Evolutionary conservation across 2,888 invertebrate species (phyloP).

Genomic region (Drosophila putrida): DNA sequence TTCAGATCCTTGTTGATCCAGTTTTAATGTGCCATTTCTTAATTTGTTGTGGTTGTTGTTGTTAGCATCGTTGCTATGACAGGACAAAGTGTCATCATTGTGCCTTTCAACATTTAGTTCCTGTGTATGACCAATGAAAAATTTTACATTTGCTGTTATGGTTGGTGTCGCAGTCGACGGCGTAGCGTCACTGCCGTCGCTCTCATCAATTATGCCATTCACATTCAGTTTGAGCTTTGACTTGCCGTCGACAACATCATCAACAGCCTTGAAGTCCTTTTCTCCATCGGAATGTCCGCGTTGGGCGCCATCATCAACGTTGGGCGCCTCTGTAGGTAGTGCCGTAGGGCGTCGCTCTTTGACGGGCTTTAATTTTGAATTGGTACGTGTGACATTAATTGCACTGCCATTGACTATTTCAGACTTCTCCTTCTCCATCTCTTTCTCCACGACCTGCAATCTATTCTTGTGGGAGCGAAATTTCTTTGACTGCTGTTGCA

Average conservation of each 20-base stretch:
- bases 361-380: conserved; percentile 79
- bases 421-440: conserved; percentile 18
- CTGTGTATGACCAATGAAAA: conserved; percentile 82
- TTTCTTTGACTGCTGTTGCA: conserved; percentile 43
- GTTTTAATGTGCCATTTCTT: conserved; percentile 64
- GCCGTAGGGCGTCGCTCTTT: conserved; percentile 82
- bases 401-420: conserved; percentile 55
- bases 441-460: conserved; percentile 45
- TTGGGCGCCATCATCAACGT: conserved; percentile 48
- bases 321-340: conserved; percentile 75
- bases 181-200: conserved; percentile 33
- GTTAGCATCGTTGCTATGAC: conserved; percentile 68
- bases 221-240: conserved; percentile 68
- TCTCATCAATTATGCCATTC: conserved; percentile 71
- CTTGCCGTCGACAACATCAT: conserved; percentile 44
- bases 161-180: conserved; percentile 27
- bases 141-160: conserved; percentile 68
- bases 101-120: conserved; percentile 61
- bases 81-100: conserved; percentile 58
- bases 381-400: conserved; percentile 68
- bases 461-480: conserved; percentile 58
- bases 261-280: conserved; percentile 19
- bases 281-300: conserved; percentile 8
- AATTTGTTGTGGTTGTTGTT: conserved; percentile 55
- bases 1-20: conserved; percentile 26